phyloP scores from a whole-genome alignment of 2,797 vertebrate species.

The Iguana delicatissima region DNA sequence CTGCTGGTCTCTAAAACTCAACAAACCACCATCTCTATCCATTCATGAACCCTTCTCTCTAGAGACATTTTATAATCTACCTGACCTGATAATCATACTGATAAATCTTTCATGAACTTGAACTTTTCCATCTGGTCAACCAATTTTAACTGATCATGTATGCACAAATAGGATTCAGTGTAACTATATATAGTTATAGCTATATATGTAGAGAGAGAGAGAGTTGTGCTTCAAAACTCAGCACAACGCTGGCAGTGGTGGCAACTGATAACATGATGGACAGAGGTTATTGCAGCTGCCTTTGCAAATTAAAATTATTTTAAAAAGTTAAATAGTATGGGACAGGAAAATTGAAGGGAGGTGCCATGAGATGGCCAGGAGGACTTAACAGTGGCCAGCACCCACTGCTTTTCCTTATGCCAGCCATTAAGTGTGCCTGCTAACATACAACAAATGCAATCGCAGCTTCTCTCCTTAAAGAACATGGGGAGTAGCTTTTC shows the following conservation, averaged over 20 bases:
- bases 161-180: background rate
- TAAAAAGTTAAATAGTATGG: background rate
- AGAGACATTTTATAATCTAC: constrained; percentile 11
- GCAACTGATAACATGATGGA: background rate
- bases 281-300: background rate
- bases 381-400: background rate
- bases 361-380: too few species aligned
- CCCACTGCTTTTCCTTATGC: background rate
- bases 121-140: background rate
- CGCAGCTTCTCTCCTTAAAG: background rate
- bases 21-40: background rate
- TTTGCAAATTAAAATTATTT: constrained; percentile 10
- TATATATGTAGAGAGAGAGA: too few species aligned
- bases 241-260: background rate
- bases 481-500: background rate
- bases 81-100: background rate
- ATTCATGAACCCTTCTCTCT: background rate
- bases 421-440: background rate
- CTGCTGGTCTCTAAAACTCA: background rate
- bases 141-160: background rate
- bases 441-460: background rate
- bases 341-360: background rate
- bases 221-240: background rate
- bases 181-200: background rate
- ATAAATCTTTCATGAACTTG: constrained; percentile 21